Conservation (phyloP, 2,888 invertebrate species). For the Luperina testacea region DNA sequence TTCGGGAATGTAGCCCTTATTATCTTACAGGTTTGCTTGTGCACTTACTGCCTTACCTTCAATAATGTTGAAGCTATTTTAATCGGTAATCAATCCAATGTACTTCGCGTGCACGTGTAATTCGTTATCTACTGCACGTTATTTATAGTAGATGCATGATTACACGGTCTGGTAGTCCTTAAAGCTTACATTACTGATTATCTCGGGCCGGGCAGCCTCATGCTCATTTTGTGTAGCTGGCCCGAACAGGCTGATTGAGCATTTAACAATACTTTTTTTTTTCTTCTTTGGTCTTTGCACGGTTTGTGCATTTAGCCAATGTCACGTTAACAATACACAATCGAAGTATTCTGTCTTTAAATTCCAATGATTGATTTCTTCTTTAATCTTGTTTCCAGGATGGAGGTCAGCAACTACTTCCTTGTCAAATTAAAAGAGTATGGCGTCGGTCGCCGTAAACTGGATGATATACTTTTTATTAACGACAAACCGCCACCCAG, state of each 20-base stretch:
- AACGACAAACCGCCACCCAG: slow-evolving; percentile 78
- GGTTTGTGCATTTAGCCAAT: neutral
- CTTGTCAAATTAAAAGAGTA: slow-evolving; percentile 73
- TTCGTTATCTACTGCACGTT: slow-evolving; percentile 7
- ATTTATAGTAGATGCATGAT: neutral
- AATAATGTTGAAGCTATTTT: neutral
- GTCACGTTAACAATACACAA: neutral
- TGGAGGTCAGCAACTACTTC: slow-evolving; percentile 56
- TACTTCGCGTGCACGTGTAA: slow-evolving; percentile 1
- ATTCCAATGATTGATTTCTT: slow-evolving; percentile 2
- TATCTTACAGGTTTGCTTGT: neutral
- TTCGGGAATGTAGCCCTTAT: neutral
- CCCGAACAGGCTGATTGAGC: neutral
- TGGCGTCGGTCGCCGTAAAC: slow-evolving; percentile 84
- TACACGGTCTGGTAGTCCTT: slow-evolving; percentile 6
- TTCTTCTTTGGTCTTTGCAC: neutral
- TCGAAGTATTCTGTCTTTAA: neutral
- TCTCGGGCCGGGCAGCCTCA: neutral
- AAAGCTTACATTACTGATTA: neutral
- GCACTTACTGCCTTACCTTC: neutral
- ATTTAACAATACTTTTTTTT: neutral
- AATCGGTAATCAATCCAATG: neutral
- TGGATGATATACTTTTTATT: slow-evolving; percentile 88
- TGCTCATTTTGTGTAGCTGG: neutral
- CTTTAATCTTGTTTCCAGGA: slow-evolving; percentile 36